Base-by-base conservation (phyloP, 2,113 vertebrate species). In the Psittacula cyanocephala region DNA sequence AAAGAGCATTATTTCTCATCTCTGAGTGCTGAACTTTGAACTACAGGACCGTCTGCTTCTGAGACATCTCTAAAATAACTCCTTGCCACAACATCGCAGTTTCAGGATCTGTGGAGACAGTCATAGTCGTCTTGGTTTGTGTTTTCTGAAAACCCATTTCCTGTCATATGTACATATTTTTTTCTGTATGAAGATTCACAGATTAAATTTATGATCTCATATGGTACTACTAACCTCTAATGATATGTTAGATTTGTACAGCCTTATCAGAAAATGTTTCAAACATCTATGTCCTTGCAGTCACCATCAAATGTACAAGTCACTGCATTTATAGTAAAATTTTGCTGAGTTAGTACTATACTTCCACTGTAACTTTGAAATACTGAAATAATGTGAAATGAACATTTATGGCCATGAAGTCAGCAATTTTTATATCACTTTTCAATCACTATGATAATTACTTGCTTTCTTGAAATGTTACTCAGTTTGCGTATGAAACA, bases 381-480 rank as follows among this genome's bases (percentile, higher is more conserved):
- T 87, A 53, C 84, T 62, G 67, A 85, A 95, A 80, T 37, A 81
- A 70, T 16, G 29, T 50, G 19, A 93, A 78, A 46, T 53, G 46
- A 31, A 79, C 57, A 28, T 27, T 64, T 53, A 27, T 37, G 70
- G 82, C 60, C 22, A 5, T 63, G 29, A 46, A 50, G 43, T 57
- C 81, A 84, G 64, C 2, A 1, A 6, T 67, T 71, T 92, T 95
- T 78, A 43, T 86, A 46, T 89, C 2, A 2, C 43, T 81, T 1
- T 35, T 91, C 46, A 83, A 4, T 72, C 27, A 11, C 41, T 83
- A 4, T 39, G 41, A 39, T 70, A 44, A 77, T 60, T 65, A 37
- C n/a, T 91, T 86, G 14, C 71, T 92, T 89, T 84, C 78, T 88
- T 83, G 60, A 78, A 55, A 60, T 93, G 81, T 93, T 85, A 55